Conservation (phyloP, 2,797 vertebrate species). For the Dendrocincla fuliginosa region DNA sequence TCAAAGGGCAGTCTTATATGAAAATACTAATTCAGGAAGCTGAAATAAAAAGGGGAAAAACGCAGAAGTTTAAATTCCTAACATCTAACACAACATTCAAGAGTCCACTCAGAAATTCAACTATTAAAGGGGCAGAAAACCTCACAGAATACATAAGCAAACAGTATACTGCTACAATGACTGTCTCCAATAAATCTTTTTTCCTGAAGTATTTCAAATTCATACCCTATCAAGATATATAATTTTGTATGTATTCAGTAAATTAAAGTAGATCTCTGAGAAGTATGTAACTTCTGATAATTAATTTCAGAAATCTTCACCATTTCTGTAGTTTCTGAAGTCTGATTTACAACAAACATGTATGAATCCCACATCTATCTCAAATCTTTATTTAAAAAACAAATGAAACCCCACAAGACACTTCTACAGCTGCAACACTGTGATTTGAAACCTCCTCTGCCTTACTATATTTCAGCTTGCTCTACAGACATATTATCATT, state of each 20-base stretch:
- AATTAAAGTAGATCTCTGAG: neutral
- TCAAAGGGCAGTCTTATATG: neutral
- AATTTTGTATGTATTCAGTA: neutral
- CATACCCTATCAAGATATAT: neutral
- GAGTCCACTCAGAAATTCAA: neutral
- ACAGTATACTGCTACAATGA: neutral
- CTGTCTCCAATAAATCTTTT: accelerated
- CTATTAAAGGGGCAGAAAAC: neutral
- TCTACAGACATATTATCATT: neutral
- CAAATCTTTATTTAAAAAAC: neutral
- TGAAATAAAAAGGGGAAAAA: neutral
- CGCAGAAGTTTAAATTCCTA: neutral
- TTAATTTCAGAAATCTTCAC: neutral
- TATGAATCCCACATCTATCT: neutral
- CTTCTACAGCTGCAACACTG: neutral
- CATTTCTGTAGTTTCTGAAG: neutral
- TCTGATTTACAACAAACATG: neutral
- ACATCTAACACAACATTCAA: neutral
- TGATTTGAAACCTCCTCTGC: neutral
- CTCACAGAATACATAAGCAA: neutral
- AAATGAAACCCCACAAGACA: neutral
- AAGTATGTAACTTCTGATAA: neutral
- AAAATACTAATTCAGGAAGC: neutral
- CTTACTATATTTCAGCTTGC: neutral
- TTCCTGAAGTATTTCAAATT: neutral